Evolutionary conservation across 2,888 invertebrate species (phyloP).

Genomic region (Clitarchus hookeri): DNA sequence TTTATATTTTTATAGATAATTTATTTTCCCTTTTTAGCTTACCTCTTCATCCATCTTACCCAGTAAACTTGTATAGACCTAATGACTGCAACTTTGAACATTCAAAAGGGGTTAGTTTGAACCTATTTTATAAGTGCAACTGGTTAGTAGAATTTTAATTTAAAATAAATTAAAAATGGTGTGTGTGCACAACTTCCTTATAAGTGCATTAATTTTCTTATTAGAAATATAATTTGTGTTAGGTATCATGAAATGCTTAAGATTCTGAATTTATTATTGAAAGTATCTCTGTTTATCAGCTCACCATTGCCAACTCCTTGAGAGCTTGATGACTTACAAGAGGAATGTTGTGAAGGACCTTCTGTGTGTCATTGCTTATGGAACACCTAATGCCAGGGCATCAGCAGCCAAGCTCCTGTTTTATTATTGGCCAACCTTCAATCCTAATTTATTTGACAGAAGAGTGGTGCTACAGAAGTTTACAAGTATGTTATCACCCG

Average conservation of each 20-base stretch:
- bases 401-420: conserved; percentile 96
- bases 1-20: too few relatives aligned
- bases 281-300: conserved; percentile 60
- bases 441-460: conserved; percentile 89
- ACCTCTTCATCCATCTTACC: too few relatives aligned
- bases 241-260: background rate
- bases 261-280: background rate
- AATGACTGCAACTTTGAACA: too few relatives aligned
- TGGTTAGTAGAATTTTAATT: too few relatives aligned
- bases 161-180: too few relatives aligned
- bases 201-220: background rate
- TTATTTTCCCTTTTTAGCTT: too few relatives aligned
- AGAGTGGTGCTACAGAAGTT: conserved; percentile 86
- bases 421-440: conserved; percentile 99
- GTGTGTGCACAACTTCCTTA: background rate
- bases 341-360: conserved; percentile 90
- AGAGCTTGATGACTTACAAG: conserved; percentile 94
- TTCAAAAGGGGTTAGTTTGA: too few relatives aligned
- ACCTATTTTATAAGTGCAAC: too few relatives aligned
- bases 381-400: conserved; percentile 90
- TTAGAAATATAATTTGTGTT: background rate
- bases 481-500: conserved; percentile 65
- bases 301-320: conserved; percentile 94
- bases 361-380: conserved; percentile 94
- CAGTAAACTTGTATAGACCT: too few relatives aligned